phyloP scores from a whole-genome alignment of 53 echinoderm and acorn worm species.

The Arbacia lixula region DNA sequence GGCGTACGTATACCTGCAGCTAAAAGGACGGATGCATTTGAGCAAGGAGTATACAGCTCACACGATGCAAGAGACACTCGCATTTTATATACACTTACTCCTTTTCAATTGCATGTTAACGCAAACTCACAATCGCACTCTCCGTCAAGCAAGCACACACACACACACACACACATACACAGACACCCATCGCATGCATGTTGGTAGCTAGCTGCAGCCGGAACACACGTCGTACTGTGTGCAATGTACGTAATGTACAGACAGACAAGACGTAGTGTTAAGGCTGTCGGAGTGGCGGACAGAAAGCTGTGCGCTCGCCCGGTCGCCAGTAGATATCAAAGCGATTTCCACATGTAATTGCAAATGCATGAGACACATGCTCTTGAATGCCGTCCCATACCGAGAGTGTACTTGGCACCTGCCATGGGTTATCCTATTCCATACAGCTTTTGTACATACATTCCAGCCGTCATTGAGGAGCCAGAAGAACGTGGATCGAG shows the following conservation, averaged over 20 bases:
- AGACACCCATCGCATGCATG: background rate
- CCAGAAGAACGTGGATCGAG: too few relatives aligned
- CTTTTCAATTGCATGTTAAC: slow-evolving; percentile 47
- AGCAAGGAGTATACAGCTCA: too few relatives aligned
- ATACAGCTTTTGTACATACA: too few relatives aligned
- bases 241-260: background rate
- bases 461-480: too few relatives aligned
- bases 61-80: slow-evolving; percentile 44
- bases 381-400: slow-evolving; percentile 31
- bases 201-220: too few relatives aligned
- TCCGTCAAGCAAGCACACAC: background rate
- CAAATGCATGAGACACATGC: slow-evolving; percentile 51
- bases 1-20: too few relatives aligned
- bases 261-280: too few relatives aligned
- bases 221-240: background rate
- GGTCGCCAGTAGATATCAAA: slow-evolving; percentile 21
- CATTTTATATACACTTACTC: slow-evolving; percentile 55
- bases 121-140: slow-evolving; percentile 41
- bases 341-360: slow-evolving; percentile 23
- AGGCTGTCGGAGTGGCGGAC: too few relatives aligned
- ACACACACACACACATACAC: slow-evolving; percentile 51
- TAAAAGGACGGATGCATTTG: too few relatives aligned
- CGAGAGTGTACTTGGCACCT: too few relatives aligned
- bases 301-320: background rate
- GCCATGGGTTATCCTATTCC: too few relatives aligned